Evolutionary conservation across 2,888 invertebrate genomes (phyloP), one percentile per base, ranked within the genome.

Genomic region (Myopa testacea): DNA sequence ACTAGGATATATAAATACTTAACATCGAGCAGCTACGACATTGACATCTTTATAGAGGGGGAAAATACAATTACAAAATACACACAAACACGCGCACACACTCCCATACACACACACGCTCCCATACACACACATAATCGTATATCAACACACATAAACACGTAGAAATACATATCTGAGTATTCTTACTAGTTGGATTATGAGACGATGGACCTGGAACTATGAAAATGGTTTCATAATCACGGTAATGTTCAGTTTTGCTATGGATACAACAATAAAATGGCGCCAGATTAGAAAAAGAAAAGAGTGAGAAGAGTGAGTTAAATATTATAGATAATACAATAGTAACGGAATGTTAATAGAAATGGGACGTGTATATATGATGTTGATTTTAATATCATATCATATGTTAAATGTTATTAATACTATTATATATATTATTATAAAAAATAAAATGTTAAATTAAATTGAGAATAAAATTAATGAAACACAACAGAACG

Each of bases 181-280:
- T 63, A 37, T 79, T 84, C 91, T 92, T 92, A 92, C 92, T 91
- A 91, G 91, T 91, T 88, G 91, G 91, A 90, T 91, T 91, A 90
- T 87, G 87, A 86, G 91, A 91, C 91, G 91, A 91, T 91, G 91
- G 91, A 91, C 92, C 92, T 90, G 92, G 91, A 90, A 93, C 93
- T 91, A 93, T 93, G 92, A 93, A 93, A 90, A 93, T 93, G 90
- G 93, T 93, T 92, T 93, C 93, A 92, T 93, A 93, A 92, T 93
- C 93, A 91, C 93, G 92, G 91, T 92, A 91, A 88, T 91, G 90
- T 89, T 92, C 91, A 89, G 91, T 91, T 90, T 91, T 91, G 90
- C 89, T 89, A 82, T 16, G 72, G 26, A 62, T 26, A 60, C 12
- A 68, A 62, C 69, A 14, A 14, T 69, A 7, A 40, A 34, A 76